A percentile compares a stretch with the other conserved stretches of the same genome.
These are phyloP conservation scores for Scophthalmus maximus DNA, from an alignment of 2,113 vertebrate species.

Conservation along the genomic window DNA sequence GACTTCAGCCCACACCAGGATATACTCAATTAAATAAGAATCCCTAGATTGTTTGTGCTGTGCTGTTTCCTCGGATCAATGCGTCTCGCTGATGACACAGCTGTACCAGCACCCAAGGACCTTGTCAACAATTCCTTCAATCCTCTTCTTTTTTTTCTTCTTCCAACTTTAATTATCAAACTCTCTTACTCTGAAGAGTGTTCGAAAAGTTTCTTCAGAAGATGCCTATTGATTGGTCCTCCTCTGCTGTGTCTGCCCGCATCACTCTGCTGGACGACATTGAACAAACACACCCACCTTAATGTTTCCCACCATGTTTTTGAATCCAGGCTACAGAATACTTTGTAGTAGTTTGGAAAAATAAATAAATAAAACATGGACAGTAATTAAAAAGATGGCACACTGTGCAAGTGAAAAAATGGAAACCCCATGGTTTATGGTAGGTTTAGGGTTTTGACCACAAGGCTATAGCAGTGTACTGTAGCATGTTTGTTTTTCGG, in stretches of 20 bases:
- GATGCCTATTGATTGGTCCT: slow-evolving; percentile 28
- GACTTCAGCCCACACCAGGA: neutral
- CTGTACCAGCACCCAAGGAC: neutral
- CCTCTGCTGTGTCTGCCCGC: neutral
- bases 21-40: slow-evolving; percentile 9
- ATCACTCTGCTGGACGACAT: slow-evolving; percentile 18
- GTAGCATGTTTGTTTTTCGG: neutral
- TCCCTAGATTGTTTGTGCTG: slow-evolving; percentile 14
- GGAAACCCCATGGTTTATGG: no score
- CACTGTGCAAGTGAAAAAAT: slow-evolving; percentile 5
- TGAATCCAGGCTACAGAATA: slow-evolving; percentile 15
- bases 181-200: neutral
- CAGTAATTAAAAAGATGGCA: slow-evolving; percentile 35
- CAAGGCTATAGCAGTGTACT: neutral
- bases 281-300: slow-evolving; percentile 10
- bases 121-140: slow-evolving; percentile 27
- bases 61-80: slow-evolving; percentile 28
- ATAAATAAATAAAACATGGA: neutral
- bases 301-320: slow-evolving; percentile 16
- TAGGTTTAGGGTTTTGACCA: no score
- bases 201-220: slow-evolving; percentile 23
- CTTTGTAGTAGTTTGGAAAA: neutral
- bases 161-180: slow-evolving; percentile 29
- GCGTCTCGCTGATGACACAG: slow-evolving; percentile 14
- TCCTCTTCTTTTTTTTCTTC: neutral